Conservation (phyloP, 2,113 vertebrate species). For the Pangasianodon hypophthalmus region DNA sequence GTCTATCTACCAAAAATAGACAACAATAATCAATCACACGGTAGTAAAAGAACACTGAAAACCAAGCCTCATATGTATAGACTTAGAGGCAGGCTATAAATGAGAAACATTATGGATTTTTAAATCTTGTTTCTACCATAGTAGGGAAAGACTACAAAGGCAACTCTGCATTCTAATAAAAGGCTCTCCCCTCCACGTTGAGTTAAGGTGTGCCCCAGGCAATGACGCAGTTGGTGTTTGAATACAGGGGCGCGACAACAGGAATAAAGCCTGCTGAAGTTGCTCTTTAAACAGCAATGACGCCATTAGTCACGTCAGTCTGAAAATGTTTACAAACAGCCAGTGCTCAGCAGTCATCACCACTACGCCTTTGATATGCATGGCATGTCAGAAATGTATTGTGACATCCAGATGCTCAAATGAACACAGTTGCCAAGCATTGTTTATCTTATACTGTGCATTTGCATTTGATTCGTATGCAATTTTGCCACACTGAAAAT, state of each 20-base stretch:
- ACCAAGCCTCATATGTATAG: neutral
- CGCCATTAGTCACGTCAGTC: neutral
- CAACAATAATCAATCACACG: neutral
- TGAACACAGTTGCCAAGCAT: neutral
- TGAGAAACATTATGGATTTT: neutral
- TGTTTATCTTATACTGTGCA: neutral
- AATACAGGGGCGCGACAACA: neutral
- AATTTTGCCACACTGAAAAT: neutral
- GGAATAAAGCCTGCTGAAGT: neutral
- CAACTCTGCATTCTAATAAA: neutral
- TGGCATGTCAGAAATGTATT: constrained; percentile 1
- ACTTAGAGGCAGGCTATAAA: neutral
- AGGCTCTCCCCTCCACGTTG: too few species aligned
- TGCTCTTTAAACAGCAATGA: neutral
- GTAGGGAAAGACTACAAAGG: neutral
- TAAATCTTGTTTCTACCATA: neutral
- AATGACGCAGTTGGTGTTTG: neutral
- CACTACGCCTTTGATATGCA: neutral
- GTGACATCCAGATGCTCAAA: neutral
- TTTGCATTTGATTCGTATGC: neutral
- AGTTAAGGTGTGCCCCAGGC: neutral
- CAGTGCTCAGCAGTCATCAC: neutral
- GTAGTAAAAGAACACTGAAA: neutral
- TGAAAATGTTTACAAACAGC: neutral
- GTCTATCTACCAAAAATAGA: neutral